Evolutionary conservation across 1,140 invertebrate genomes (phyloP), one percentile per base, ranked within the genome.

Genomic region (Frieseomelitta varia): DNA sequence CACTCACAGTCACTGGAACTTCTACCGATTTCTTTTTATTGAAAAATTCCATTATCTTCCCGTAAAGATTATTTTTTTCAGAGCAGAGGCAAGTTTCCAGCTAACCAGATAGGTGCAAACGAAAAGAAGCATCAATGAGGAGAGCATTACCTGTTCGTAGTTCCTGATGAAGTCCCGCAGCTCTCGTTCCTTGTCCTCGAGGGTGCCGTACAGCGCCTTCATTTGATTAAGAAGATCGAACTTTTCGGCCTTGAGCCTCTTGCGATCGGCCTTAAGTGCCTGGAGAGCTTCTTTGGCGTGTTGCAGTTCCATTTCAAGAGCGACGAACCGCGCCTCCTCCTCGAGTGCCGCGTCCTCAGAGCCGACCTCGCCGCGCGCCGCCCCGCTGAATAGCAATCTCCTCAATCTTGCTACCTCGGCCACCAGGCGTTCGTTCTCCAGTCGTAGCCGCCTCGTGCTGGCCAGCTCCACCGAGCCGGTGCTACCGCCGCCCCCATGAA

Each of bases 141-240:
- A 6, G 76, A 68, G 77, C 93, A 92, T 94, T 95, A 97, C 97
- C 96, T 98, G 98, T 95, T 99, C 98, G 93, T 98, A 99, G 95
- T 98, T 99, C 82, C 98, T 96, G 91, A 99, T 99, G 91, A 99
- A 99, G 94, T 99, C 98, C 84, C 98, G 95, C 24, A 99, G 95
- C 94, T 99, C 98, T 85, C 97, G 97, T 93, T 99, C 98, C 95
- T 99, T 99, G 91, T 99, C 98, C 94, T 99, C 98, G 76, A 99
- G 95, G 24, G 98, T 99, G 81, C 97, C 97, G 92, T 99, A 99
- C 21, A 99, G 96, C 91, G 99, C 98, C 94, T 99, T 99, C 97
- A 99, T 99, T 95, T 99, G 98, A 92, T 98, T 98, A 85, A 99
- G 95, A 30, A 99, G 95, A 94, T 99, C 98, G 93, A 98, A 98